Evolutionary conservation across 2,113 vertebrate species (phyloP).

Genomic region (Bungarus multicinctus): DNA sequence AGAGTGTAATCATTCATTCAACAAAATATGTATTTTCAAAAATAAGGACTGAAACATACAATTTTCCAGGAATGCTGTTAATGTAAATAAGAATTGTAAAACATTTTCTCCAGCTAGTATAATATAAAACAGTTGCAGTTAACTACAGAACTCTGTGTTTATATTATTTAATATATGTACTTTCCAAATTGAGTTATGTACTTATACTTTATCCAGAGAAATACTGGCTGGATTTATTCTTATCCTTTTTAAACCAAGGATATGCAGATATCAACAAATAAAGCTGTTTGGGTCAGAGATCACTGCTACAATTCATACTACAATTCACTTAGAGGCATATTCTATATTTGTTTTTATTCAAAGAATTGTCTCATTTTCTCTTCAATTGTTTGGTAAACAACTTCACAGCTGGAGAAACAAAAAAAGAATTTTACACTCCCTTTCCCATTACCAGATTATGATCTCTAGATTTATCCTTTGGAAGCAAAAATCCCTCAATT

Average conservation of each 20-base stretch:
- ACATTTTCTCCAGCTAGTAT: background rate
- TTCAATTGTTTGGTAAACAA: background rate
- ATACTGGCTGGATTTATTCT: background rate
- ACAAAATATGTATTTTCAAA: background rate
- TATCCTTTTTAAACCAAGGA: background rate
- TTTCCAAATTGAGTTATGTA: background rate
- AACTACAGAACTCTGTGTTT: background rate
- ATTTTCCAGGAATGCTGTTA: background rate
- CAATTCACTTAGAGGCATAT: background rate
- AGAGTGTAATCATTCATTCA: background rate
- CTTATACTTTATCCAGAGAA: background rate
- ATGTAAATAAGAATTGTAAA: background rate
- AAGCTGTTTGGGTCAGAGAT: background rate
- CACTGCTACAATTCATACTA: background rate
- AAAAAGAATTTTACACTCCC: background rate
- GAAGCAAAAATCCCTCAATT: background rate
- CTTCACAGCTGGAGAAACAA: background rate
- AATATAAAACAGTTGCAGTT: background rate
- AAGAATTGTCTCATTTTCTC: background rate
- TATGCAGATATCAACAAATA: background rate
- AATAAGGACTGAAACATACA: background rate
- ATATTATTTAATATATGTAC: background rate
- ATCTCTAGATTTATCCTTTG: background rate
- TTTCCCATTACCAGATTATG: background rate
- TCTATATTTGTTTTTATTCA: constrained; percentile 1